Conservation (phyloP, 2,888 invertebrate species). For the Chrysina gloriosa region DNA sequence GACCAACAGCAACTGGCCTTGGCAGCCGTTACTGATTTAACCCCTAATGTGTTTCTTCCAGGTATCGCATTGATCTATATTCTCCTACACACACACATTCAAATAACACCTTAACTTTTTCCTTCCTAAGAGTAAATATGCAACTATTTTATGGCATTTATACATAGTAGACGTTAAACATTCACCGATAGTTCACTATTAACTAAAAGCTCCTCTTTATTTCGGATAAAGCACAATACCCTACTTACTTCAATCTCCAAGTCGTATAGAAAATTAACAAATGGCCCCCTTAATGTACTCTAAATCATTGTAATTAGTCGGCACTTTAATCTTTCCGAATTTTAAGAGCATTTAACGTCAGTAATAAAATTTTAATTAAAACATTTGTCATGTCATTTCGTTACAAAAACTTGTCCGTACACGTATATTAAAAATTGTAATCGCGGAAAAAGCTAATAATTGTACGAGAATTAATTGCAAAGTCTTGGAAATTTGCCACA, state of each 20-base stretch:
- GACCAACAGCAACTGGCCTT: too few species aligned
- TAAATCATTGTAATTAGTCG: conserved; percentile 4
- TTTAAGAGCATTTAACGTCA: not conserved
- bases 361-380: not conserved
- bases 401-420: not conserved
- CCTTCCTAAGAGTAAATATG: too few species aligned
- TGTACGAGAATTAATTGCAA: not conserved
- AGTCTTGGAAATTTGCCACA: not conserved
- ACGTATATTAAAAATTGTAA: not conserved
- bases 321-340: not conserved
- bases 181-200: too few species aligned
- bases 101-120: too few species aligned
- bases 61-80: too few species aligned
- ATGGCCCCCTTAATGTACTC: not conserved
- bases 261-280: not conserved
- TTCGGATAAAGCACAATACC: too few species aligned
- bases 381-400: not conserved
- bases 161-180: too few species aligned
- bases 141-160: too few species aligned
- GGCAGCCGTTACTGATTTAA: too few species aligned
- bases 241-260: not conserved
- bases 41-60: too few species aligned
- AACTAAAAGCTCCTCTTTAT: too few species aligned
- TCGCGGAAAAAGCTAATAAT: not conserved
- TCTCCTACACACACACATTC: too few species aligned